Evolutionary conservation across 2,113 vertebrate genomes (phyloP).

Genomic region (Pelmatolapia mariae): DNA sequence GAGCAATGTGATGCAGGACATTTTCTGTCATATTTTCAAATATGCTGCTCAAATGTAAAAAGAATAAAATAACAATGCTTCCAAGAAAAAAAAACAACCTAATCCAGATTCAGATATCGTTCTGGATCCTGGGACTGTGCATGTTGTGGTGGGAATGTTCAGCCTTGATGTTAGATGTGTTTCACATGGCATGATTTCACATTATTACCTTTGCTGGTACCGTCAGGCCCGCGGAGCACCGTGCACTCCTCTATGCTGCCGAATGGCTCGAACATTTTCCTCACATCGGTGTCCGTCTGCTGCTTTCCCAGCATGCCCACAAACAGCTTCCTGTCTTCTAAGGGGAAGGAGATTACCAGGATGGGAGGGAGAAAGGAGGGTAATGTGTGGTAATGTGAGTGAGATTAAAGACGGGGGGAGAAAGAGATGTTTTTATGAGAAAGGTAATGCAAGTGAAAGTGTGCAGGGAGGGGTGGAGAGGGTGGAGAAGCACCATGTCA

Average conservation of each 20-base stretch:
- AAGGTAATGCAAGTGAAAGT: background rate
- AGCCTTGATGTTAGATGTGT: background rate
- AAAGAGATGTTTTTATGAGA: background rate
- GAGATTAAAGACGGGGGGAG: background rate
- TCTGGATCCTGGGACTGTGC: background rate
- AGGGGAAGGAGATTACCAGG: conserved; percentile 63
- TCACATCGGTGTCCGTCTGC: conserved; percentile 90
- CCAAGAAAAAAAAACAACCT: background rate
- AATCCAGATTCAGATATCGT: background rate
- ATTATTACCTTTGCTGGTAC: conserved; percentile 91
- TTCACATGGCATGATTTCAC: background rate
- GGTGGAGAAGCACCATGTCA: conserved; percentile 1
- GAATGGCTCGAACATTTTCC: conserved; percentile 92
- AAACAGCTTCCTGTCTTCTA: conserved; percentile 98
- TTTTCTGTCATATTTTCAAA: background rate
- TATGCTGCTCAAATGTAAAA: background rate
- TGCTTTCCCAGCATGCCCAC: conserved; percentile 95
- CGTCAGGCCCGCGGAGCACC: conserved; percentile 91
- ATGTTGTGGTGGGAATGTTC: background rate
- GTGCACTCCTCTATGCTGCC: conserved; percentile 97
- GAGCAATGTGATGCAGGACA: background rate
- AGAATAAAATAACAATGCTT: background rate
- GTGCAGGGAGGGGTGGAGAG: background rate
- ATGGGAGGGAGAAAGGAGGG: conserved; percentile 11
- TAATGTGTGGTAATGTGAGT: background rate